Conservation (phyloP, 2,888 invertebrate genomes). For the Papilio protenor region DNA sequence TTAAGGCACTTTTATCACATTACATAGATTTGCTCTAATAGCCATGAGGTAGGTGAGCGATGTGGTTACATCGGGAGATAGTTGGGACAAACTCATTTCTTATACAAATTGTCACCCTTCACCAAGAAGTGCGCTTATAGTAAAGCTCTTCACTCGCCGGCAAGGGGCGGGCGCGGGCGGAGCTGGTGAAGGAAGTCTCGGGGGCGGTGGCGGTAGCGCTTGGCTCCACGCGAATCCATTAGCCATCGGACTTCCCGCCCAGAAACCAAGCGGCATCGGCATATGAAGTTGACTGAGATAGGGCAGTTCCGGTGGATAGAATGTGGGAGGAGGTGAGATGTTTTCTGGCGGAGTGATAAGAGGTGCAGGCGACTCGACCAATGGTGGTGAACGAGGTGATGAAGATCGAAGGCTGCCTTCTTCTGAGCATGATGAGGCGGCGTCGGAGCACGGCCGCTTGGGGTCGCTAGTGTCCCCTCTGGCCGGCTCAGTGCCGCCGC, state of each 20-base stretch:
- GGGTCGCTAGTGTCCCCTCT: slow-evolving; percentile 65
- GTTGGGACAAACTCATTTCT: slow-evolving; percentile 32
- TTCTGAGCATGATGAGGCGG: slow-evolving; percentile 78
- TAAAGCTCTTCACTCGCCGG: slow-evolving; percentile 76
- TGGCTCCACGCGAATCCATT: slow-evolving; percentile 68
- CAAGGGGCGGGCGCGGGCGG: slow-evolving; percentile 70
- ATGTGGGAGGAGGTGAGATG: slow-evolving; percentile 61
- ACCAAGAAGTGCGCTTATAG: slow-evolving; percentile 79
- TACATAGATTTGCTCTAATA: slow-evolving; percentile 47
- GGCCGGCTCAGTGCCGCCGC: slow-evolving; percentile 57
- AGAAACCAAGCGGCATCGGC: slow-evolving; percentile 71
- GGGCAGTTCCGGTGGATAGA: slow-evolving; percentile 69
- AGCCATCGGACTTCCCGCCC: slow-evolving; percentile 62
- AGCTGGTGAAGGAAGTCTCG: slow-evolving; percentile 60
- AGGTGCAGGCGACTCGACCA: slow-evolving; percentile 74
- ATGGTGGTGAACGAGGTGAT: slow-evolving; percentile 75
- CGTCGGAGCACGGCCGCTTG: slow-evolving; percentile 76
- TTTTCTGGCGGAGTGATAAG: slow-evolving; percentile 64
- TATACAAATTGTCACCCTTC: slow-evolving; percentile 69
- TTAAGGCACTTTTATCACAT: slow-evolving; percentile 76
- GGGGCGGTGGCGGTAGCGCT: slow-evolving; percentile 62
- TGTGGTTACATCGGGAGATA: slow-evolving; percentile 17
- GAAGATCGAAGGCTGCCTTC: slow-evolving; percentile 76
- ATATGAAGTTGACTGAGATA: slow-evolving; percentile 68
- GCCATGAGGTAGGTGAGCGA: slow-evolving; percentile 42